Conservation (phyloP, 2,797 vertebrate genomes). For the Argentina silus region DNA sequence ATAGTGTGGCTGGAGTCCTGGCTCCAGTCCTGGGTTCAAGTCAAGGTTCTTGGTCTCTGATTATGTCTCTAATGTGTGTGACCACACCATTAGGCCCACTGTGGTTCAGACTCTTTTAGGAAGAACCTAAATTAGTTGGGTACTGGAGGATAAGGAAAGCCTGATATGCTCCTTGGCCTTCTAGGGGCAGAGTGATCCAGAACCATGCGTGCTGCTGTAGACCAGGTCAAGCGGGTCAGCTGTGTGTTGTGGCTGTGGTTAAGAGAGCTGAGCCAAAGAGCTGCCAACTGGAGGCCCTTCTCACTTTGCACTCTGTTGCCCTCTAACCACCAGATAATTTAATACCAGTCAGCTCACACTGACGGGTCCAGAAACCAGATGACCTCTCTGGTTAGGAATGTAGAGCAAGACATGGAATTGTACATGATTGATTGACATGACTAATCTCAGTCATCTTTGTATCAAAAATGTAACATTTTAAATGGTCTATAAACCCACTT, state of each 20-base stretch:
- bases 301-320: not conserved
- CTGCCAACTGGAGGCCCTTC: not conserved
- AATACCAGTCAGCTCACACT: not conserved
- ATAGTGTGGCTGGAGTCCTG: not conserved
- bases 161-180: not conserved
- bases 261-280: conserved; percentile 3
- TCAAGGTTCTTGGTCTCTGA: not conserved
- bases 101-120: not conserved
- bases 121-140: not conserved
- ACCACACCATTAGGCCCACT: not conserved
- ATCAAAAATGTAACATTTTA: too few species aligned
- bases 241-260: conserved; percentile 8
- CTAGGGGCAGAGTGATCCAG: not conserved
- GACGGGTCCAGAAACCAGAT: not conserved
- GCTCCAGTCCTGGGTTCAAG: not conserved
- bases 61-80: not conserved
- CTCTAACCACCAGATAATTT: not conserved
- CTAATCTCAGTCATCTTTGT: too few species aligned
- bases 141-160: not conserved
- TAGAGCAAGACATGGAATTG: too few species aligned
- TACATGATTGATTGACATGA: too few species aligned
- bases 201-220: not conserved
- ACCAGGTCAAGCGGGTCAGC: not conserved
- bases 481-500: too few species aligned
- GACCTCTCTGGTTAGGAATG: not conserved